These are phyloP conservation scores for Scleropages formosus DNA, from an alignment of 2,797 vertebrate species.

Conservation along the genomic window DNA sequence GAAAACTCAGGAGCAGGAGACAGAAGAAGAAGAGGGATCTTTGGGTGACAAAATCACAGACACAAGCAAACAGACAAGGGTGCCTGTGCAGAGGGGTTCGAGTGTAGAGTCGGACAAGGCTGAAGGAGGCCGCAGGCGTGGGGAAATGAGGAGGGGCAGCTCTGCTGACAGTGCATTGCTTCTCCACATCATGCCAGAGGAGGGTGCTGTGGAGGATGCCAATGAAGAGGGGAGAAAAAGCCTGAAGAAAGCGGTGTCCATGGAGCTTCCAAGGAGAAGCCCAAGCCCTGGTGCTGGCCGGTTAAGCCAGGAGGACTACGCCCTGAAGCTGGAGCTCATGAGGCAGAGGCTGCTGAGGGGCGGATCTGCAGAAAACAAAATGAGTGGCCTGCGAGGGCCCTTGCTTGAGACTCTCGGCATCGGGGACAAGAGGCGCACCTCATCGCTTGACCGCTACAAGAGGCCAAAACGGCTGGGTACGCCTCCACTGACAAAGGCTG, in stretches of 20 bases:
- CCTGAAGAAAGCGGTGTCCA: conserved; percentile 84
- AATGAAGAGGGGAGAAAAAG: conserved; percentile 65
- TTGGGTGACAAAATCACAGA: conserved; percentile 75
- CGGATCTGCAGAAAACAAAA: conserved; percentile 81
- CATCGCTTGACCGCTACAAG: conserved; percentile 64
- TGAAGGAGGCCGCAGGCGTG: conserved; percentile 64
- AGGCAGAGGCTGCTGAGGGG: conserved; percentile 86
- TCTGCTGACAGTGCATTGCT: conserved; percentile 91
- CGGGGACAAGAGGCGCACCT: conserved; percentile 70
- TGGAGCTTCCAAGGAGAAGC: conserved; percentile 72
- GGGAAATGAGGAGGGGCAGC: conserved; percentile 84
- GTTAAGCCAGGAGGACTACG: conserved; percentile 84
- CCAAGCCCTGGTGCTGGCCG: conserved; percentile 79
- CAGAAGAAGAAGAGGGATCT: conserved; percentile 66
- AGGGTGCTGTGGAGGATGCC: conserved; percentile 59
- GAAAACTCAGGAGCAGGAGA: conserved; percentile 61
- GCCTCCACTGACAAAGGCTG: conserved; percentile 78
- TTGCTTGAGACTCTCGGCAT: conserved; percentile 88
- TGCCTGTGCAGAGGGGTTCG: conserved; percentile 77
- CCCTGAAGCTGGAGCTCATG: conserved; percentile 89
- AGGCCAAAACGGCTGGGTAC: conserved; percentile 66
- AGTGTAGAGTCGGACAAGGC: conserved; percentile 81
- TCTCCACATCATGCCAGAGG: conserved; percentile 68
- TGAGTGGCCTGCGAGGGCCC: conserved; percentile 92
- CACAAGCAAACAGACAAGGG: conserved; percentile 65